Conservation (phyloP, 2,113 vertebrate species). For the Stomatorhinus ivindoensis region DNA sequence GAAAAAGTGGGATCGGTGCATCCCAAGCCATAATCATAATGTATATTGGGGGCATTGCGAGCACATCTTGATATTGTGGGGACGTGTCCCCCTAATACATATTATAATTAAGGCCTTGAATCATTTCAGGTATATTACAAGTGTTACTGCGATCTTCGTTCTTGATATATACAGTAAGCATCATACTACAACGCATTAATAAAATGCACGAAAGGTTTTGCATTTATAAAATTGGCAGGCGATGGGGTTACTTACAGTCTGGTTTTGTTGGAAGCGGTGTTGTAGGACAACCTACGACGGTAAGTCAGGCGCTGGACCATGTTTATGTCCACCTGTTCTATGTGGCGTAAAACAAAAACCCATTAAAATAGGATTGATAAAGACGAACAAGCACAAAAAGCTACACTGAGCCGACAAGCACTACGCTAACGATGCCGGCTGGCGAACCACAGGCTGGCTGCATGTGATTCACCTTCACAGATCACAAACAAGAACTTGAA, state of each 20-base stretch:
- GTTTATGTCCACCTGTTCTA: constrained; percentile 50
- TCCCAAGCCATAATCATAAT: no score
- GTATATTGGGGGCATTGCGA: not conserved
- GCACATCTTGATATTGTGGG: no score
- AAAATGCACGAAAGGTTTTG: not conserved
- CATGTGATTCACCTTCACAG: not conserved
- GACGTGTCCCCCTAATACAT: no score
- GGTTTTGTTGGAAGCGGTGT: constrained; percentile 96
- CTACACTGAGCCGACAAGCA: not conserved
- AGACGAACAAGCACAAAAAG: not conserved
- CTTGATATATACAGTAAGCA: not conserved
- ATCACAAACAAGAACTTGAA: not conserved
- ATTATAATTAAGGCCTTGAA: not conserved
- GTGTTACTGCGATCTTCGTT: not conserved
- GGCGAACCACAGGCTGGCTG: not conserved
- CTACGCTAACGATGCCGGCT: not conserved
- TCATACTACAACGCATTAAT: not conserved
- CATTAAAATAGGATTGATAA: not conserved
- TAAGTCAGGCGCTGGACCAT: constrained; percentile 97
- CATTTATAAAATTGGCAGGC: not conserved
- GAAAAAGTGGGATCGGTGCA: no score
- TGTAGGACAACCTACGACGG: constrained; percentile 98
- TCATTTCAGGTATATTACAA: not conserved
- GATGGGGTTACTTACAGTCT: constrained; percentile 75
- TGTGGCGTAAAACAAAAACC: not conserved